phyloP scores from a whole-genome alignment of 2,113 vertebrate species.

The Helogale parvula region DNA sequence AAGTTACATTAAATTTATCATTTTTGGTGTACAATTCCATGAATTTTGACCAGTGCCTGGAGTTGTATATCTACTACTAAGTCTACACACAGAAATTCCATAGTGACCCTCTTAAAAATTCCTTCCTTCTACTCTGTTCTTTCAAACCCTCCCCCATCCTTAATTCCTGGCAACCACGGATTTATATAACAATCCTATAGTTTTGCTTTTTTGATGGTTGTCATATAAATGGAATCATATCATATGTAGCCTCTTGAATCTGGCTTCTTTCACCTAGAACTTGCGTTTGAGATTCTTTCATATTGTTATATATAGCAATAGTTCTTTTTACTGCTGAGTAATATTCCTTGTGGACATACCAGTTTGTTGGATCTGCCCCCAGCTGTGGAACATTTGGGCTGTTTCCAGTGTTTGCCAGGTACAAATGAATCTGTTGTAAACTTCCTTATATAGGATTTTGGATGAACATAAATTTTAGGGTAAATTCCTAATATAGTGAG shows the following conservation, averaged over 20 bases:
- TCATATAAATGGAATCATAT: neutral
- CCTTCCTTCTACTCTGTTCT: neutral
- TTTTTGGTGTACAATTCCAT: neutral
- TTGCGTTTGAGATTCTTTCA: neutral
- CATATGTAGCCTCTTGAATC: neutral
- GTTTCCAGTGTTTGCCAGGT: neutral
- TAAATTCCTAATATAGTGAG: neutral
- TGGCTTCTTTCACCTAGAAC: neutral
- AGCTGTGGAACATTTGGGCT: neutral
- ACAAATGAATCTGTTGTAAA: neutral
- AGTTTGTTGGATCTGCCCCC: neutral
- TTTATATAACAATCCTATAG: neutral
- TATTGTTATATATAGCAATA: neutral
- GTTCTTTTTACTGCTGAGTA: neutral
- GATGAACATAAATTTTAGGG: neutral
- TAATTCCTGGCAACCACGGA: neutral
- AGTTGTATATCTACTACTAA: neutral
- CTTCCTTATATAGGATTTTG: neutral
- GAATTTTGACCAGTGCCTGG: slow-evolving; percentile 6
- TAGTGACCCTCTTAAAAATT: neutral
- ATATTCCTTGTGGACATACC: neutral
- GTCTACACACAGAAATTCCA: neutral
- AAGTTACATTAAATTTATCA: neutral
- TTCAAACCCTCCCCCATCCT: neutral
- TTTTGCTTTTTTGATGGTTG: slow-evolving; percentile 7